phyloP scores from a whole-genome alignment of 2,113 vertebrate species.

The Cariama cristata region DNA sequence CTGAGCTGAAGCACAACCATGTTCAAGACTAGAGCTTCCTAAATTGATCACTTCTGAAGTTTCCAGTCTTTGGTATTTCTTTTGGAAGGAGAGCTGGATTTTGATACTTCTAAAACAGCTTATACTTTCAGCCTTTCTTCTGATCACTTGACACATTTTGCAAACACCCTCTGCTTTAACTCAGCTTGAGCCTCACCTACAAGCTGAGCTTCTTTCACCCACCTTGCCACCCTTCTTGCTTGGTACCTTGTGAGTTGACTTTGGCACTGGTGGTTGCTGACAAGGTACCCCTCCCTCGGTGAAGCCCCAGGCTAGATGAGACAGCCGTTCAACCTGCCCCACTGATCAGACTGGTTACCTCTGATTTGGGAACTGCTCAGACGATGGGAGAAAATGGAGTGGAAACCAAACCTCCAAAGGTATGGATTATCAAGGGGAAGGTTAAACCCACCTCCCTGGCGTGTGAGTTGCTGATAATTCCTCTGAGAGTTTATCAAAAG shows the following conservation, averaged over 20 bases:
- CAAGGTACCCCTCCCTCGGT: fast-evolving
- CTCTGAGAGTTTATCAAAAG: not conserved
- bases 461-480: not conserved
- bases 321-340: not conserved
- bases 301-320: not conserved
- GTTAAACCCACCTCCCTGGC: not conserved
- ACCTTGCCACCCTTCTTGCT: not conserved
- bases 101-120: not conserved
- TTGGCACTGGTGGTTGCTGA: not conserved
- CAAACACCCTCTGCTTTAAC: not conserved
- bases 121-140: not conserved
- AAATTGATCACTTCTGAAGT: not conserved
- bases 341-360: not conserved
- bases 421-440: not conserved
- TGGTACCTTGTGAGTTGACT: not conserved
- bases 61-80: not conserved
- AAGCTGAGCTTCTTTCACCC: not conserved
- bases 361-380: not conserved
- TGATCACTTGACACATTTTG: not conserved
- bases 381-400: not conserved
- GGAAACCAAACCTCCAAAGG: not conserved
- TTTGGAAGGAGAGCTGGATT: not conserved
- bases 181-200: not conserved
- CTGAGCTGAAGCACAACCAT: not conserved
- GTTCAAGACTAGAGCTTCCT: not conserved